Conservation (phyloP, 2,113 vertebrate genomes). For the Rattus rattus region DNA sequence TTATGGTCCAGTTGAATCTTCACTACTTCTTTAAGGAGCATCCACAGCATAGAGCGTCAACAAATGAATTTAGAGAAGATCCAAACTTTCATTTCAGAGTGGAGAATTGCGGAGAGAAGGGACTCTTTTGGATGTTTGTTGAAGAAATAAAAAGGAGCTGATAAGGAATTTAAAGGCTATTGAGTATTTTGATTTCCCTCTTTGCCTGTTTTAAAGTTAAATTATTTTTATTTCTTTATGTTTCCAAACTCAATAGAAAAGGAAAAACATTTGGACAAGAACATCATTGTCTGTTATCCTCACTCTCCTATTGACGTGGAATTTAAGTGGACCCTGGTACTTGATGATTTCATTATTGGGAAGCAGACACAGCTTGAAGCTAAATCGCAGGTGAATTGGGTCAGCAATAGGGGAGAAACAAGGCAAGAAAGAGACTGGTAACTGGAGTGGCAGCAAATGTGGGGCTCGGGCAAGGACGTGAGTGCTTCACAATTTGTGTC, state of each 20-base stretch:
- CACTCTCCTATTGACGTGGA: background rate
- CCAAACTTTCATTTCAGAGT: background rate
- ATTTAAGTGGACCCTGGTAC: background rate
- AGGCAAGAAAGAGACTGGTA: background rate
- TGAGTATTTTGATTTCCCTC: background rate
- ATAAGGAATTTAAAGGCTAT: background rate
- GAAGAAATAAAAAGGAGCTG: conserved; percentile 33
- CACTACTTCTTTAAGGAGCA: background rate
- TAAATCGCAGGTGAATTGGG: background rate
- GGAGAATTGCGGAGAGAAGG: background rate
- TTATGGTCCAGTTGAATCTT: background rate
- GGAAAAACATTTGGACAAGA: conserved; percentile 1
- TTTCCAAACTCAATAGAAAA: background rate
- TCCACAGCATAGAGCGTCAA: background rate
- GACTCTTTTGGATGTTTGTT: background rate
- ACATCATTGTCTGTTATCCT: background rate
- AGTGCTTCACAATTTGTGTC: background rate
- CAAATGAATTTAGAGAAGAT: background rate
- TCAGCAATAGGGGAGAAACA: background rate
- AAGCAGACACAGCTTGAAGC: background rate
- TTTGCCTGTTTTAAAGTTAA: background rate
- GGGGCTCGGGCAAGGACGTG: background rate
- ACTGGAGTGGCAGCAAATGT: background rate
- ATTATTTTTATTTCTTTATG: background rate
- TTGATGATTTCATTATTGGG: background rate